Conservation (phyloP, 2,888 invertebrate genomes). For the Bellardia bayeri region DNA sequence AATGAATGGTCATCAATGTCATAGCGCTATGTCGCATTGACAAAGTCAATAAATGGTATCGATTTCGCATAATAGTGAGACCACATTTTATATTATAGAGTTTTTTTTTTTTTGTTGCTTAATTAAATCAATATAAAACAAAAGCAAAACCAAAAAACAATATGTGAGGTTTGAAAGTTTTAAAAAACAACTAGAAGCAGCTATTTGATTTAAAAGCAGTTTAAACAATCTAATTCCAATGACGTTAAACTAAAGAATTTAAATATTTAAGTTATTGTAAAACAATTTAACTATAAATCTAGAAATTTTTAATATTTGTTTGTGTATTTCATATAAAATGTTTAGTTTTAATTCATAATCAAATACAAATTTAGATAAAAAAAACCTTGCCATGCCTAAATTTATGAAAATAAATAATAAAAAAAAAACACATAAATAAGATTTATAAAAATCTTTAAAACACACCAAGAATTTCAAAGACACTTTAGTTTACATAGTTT, state of each 20-base stretch:
- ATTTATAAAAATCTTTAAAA: background rate
- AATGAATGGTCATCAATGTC: slow-evolving; percentile 59
- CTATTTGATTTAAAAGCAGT: slow-evolving; percentile 5
- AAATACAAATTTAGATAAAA: background rate
- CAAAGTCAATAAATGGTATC: slow-evolving; percentile 23
- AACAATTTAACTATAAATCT: slow-evolving; percentile 15
- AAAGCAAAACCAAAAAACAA: slow-evolving; percentile 15
- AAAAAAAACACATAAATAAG: slow-evolving; percentile 7
- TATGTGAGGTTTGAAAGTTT: slow-evolving; percentile 15
- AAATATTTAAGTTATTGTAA: slow-evolving; percentile 36
- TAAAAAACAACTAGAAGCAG: background rate
- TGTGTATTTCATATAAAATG: background rate
- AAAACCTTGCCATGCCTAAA: slow-evolving; percentile 41
- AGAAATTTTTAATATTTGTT: background rate
- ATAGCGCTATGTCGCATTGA: slow-evolving; percentile 50
- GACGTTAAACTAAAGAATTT: slow-evolving; percentile 51
- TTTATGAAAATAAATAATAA: background rate
- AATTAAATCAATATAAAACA: slow-evolving; percentile 29
- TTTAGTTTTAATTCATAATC: background rate
- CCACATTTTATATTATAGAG: slow-evolving; percentile 15
- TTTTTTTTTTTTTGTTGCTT: slow-evolving; percentile 4
- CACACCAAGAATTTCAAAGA: background rate
- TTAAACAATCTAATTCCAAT: slow-evolving; percentile 52
- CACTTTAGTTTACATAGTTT: background rate
- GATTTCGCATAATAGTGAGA: slow-evolving; percentile 21